Conservation (phyloP, 2,113 vertebrate genomes). For the Sturnus vulgaris region DNA sequence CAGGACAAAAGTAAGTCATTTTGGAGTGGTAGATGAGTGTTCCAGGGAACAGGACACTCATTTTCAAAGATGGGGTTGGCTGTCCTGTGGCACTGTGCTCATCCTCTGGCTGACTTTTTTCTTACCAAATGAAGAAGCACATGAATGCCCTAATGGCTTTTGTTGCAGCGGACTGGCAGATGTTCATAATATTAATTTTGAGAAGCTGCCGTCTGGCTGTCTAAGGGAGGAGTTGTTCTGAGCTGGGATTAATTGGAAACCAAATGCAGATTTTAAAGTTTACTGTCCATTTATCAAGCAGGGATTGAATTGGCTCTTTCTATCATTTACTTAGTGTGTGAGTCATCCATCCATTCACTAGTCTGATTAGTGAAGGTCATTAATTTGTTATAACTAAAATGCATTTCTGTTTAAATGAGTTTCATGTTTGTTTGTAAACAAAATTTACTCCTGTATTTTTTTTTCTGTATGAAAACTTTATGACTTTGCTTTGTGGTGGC, state of each 20-base stretch:
- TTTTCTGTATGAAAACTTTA: not conserved
- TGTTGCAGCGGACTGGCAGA: not conserved
- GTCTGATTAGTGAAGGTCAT: conserved; percentile 30
- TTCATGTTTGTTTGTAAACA: conserved; percentile 67
- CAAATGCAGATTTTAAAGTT: conserved; percentile 56
- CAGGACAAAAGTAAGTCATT: not conserved
- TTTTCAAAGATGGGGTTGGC: not conserved
- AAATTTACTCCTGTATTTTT: conserved; percentile 34
- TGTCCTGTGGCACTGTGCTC: not conserved
- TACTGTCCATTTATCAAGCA: conserved; percentile 48
- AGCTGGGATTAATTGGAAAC: conserved; percentile 49
- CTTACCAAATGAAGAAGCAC: not conserved
- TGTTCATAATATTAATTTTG: not conserved
- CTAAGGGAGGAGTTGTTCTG: conserved; percentile 31
- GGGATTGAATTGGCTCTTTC: conserved; percentile 57
- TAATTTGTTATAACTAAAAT: conserved; percentile 59
- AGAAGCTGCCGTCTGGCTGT: conserved; percentile 30
- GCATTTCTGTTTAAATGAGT: conserved; percentile 52
- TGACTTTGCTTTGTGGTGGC: not conserved
- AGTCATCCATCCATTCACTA: conserved; percentile 5
- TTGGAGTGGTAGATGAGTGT: not conserved
- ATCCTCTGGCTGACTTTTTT: not conserved
- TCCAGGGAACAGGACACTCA: not conserved
- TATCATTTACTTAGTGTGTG: not conserved
- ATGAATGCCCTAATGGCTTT: not conserved